phyloP scores from a whole-genome alignment of 2,888 invertebrate species.

The Linnaemya tessellans region DNA sequence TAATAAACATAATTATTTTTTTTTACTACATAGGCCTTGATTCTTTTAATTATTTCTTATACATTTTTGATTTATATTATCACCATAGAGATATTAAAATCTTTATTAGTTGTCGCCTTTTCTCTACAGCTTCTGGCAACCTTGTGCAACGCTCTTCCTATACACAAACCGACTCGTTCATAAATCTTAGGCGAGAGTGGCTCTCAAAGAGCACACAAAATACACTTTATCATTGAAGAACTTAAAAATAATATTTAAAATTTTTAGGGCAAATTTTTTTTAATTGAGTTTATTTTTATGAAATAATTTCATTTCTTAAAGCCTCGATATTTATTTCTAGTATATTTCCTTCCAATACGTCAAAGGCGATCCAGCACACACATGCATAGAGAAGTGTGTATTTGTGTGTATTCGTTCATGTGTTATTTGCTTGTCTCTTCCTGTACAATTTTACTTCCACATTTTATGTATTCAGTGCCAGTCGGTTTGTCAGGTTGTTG shows the following conservation, averaged over 20 bases:
- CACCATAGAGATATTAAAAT: too few relatives aligned
- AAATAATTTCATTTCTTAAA: not conserved
- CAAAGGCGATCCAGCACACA: not conserved
- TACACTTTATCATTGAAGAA: too few relatives aligned
- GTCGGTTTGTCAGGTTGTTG: slow-evolving; percentile 57
- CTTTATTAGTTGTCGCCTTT: too few relatives aligned
- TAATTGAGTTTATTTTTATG: not conserved
- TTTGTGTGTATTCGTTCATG: not conserved
- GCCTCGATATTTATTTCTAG: not conserved
- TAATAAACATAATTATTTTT: too few relatives aligned
- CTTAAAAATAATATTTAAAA: not conserved
- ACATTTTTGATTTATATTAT: too few relatives aligned
- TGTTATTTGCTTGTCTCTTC: slow-evolving; percentile 52
- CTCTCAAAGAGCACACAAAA: too few relatives aligned
- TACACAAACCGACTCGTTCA: too few relatives aligned
- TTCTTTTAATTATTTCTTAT: too few relatives aligned
- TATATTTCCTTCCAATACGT: not conserved
- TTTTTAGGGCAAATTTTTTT: not conserved
- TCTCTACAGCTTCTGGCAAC: too few relatives aligned
- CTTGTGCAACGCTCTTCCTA: too few relatives aligned
- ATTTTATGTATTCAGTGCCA: slow-evolving; percentile 56
- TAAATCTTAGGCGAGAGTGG: too few relatives aligned
- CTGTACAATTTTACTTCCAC: slow-evolving; percentile 62
- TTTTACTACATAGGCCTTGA: too few relatives aligned
- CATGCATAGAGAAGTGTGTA: not conserved